These are phyloP conservation scores for Trichoplusia ni DNA, from an alignment of 1,140 invertebrate species.

Conservation along the genomic window DNA sequence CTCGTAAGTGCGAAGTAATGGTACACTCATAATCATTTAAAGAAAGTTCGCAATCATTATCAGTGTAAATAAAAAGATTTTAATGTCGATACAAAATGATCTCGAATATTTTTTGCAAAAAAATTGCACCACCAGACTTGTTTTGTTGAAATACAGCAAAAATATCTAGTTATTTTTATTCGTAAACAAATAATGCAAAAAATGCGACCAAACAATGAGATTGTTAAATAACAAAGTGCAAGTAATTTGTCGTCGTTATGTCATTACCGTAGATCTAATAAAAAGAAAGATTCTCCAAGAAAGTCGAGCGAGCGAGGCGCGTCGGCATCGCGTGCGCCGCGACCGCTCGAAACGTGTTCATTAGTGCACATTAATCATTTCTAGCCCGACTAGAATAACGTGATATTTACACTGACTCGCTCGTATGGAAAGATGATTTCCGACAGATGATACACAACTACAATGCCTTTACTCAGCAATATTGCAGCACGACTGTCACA, in stretches of 20 bases:
- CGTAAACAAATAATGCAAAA: too few relatives aligned
- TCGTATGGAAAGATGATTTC: conserved; percentile 13
- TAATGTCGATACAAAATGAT: too few relatives aligned
- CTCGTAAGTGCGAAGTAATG: neutral
- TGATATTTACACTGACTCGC: conserved; percentile 14
- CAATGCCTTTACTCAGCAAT: neutral
- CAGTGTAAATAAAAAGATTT: too few relatives aligned
- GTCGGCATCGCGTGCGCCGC: neutral
- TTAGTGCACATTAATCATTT: conserved; percentile 41
- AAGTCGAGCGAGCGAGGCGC: conserved; percentile 8
- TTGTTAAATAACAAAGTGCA: conserved; percentile 9
- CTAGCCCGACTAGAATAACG: conserved; percentile 14
- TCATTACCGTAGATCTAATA: conserved; percentile 4
- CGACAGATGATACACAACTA: neutral
- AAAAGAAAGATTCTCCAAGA: conserved; percentile 23
- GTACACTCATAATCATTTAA: neutral
- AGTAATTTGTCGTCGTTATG: conserved; percentile 16
- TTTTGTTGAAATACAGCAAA: too few relatives aligned
- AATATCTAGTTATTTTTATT: too few relatives aligned
- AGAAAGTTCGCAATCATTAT: neutral
- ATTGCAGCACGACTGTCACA: neutral
- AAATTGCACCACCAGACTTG: too few relatives aligned
- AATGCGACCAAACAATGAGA: too few relatives aligned
- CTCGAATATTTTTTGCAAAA: too few relatives aligned
- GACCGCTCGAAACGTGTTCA: conserved; percentile 34